These are phyloP conservation scores for Phataginus tricuspis DNA, from an alignment of 2,797 vertebrate species.

Conservation along the genomic window DNA sequence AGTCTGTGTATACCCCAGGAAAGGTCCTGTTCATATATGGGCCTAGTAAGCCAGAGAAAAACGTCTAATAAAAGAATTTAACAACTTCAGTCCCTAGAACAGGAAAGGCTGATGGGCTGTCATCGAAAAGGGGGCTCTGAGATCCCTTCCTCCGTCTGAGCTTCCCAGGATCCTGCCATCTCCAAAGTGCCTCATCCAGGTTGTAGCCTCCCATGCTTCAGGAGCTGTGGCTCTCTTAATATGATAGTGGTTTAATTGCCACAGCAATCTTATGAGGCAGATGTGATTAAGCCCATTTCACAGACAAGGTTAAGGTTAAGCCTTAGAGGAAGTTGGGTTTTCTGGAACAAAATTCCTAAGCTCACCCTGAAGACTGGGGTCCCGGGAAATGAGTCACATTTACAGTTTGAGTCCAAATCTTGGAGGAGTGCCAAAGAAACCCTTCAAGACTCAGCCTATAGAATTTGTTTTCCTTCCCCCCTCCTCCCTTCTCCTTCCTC, in stretches of 20 bases:
- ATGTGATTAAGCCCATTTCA: neutral
- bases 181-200: neutral
- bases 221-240: neutral
- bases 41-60: slow-evolving; percentile 71
- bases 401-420: neutral
- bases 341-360: slow-evolving; percentile 2
- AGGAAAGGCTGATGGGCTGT: slow-evolving; percentile 67
- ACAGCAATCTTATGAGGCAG: neutral
- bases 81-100: slow-evolving; percentile 72
- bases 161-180: accelerated
- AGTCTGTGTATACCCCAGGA: slow-evolving; percentile 71
- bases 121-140: slow-evolving; percentile 52
- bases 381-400: neutral
- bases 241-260: neutral
- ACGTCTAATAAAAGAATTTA: slow-evolving; percentile 75
- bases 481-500: neutral
- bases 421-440: neutral
- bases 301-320: neutral
- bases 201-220: neutral
- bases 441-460: neutral
- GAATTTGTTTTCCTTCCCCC: neutral
- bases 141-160: slow-evolving; percentile 2
- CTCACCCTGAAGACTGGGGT: neutral
- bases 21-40: slow-evolving; percentile 74
- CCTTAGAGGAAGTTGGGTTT: neutral